Evolutionary conservation across 2,888 invertebrate species (phyloP), one percentile per base, ranked within the genome.

Genomic region (Tetropium fuscum): DNA sequence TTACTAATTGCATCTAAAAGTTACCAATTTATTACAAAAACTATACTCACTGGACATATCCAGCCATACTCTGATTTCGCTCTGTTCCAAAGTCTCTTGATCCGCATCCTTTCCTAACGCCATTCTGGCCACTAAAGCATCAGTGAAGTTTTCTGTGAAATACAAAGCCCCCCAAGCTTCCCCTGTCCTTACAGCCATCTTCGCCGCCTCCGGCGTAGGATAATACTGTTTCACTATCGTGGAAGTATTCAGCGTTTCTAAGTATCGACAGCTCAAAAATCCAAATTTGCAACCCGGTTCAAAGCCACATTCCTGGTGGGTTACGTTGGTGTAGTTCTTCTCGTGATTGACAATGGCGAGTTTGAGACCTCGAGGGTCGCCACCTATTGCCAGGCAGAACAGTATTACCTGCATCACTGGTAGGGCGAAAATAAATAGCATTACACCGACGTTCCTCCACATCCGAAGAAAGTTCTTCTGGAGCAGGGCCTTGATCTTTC

Each of bases 361-460:
- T 72, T 87, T 90, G 2, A 96, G 85, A 44, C 91, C 93, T 57
- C 88, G 90, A 0, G 95, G 95, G 80, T 95, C 94, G 18, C 94
- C 86, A 44, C 95, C 95, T 67, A 95, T 95, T 58, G 96, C 96
- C 80, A 95, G 83, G 79, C 96, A 96, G 86, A 96, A 96, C 57
- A 97, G 87, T 55, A 95, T 93, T 61, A 96, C 95, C 84, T 96
- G 95, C 89, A 96, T 91, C 13, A 75, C 93, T n/a, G 96, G 96
- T 73, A 96, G 83, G 25, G 94, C 93, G 81, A 96, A 96, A 76
- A 96, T 94, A 83, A 97, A 97, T 76, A 95, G 84, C 91, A 97
- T 93, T 62, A 96, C 93, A 36, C 94, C 94, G 61, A 95, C 93
- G 82, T 95, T 95, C 44, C 95, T 85, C 94, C 94, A 94, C 93